Conservation (phyloP, 2,888 invertebrate species). For the Thymelicus sylvestris region DNA sequence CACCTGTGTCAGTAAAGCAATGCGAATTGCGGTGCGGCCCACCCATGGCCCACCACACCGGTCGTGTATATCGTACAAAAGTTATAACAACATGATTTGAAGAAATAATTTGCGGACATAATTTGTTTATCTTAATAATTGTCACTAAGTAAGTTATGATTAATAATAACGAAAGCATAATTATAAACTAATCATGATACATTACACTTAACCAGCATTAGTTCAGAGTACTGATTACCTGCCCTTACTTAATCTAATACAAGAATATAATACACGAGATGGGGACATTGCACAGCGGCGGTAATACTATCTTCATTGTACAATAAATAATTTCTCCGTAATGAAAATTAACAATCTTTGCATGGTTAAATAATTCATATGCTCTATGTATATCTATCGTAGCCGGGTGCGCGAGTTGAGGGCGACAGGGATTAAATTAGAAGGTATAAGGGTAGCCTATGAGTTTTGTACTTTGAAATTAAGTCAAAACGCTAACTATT, state of each 20-base stretch:
- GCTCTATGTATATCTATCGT: slow-evolving; percentile 62
- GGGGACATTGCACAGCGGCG: slow-evolving; percentile 75
- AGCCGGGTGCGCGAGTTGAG: slow-evolving; percentile 65
- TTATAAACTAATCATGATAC: slow-evolving; percentile 81
- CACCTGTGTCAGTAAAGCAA: slow-evolving; percentile 81
- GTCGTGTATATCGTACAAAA: slow-evolving; percentile 74
- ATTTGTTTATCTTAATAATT: slow-evolving; percentile 69
- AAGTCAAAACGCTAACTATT: slow-evolving; percentile 56
- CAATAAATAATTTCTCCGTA: slow-evolving; percentile 76
- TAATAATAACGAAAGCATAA: slow-evolving; percentile 81
- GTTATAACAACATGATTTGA: slow-evolving; percentile 73
- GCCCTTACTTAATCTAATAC: slow-evolving; percentile 68
- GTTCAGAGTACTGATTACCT: slow-evolving; percentile 67
- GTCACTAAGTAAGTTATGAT: slow-evolving; percentile 80
- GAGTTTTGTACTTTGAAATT: slow-evolving; percentile 81
- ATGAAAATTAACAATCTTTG: slow-evolving; percentile 70
- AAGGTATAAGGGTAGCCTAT: slow-evolving; percentile 68
- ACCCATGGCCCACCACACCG: slow-evolving; percentile 64
- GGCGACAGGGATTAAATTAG: slow-evolving; percentile 61
- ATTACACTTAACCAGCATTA: slow-evolving; percentile 72
- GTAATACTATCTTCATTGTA: slow-evolving; percentile 68
- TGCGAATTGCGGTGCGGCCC: slow-evolving; percentile 61
- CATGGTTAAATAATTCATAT: slow-evolving; percentile 73
- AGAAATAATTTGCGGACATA: slow-evolving; percentile 66
- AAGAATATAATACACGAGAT: slow-evolving; percentile 78